Evolutionary conservation across 2,113 vertebrate species (phyloP), one percentile per base, ranked within the genome.

Genomic region (Ardeotis arabs): DNA sequence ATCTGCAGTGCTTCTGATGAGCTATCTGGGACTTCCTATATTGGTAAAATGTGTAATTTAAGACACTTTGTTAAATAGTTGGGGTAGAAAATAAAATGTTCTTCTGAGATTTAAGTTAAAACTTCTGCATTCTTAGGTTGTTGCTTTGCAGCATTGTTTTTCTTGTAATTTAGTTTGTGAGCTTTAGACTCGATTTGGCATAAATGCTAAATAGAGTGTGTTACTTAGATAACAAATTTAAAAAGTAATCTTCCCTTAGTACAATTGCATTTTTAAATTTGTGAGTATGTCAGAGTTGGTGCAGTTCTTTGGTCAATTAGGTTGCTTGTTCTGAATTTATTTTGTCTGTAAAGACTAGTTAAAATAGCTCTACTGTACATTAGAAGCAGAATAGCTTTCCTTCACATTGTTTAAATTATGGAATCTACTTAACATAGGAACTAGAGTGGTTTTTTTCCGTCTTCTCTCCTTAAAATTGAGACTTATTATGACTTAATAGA

Each of bases 361-460:
- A 81, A 87, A 81, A 70, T 50, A 64, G 37, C 50, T 47, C 12
- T 62, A 13, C 44, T 84, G 21, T 66, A 37, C 3, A 3, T 77
- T 59, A 84, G 55, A 68, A 80, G 39, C 11, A 64, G 59, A 82
- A 49, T 22, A 56, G 8, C 74, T 86, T 52, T 68, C 21, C 18
- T 70, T 81, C n/a, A 23, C 5, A 2, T 45, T 60, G 9, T 52
- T 89, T 86, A 47, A 76, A 18, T 76, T n/a, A 50, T 4, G 9
- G 8, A 60, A 47, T 86, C 53, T 88, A 28, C 4, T 55, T 85
- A 60, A 73, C 10, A 2, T 22, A 33, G 39, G 25, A 56, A 23
- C 8, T 39, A 16, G 8, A 1, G 3, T 13, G 1, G 5, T 12
- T 44, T 56, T 50, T 60, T 60, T 20, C 82, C 1, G 3, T 45